Conservation (phyloP, 92 coral and sea anemone genomes). For the Porites divaricata region DNA sequence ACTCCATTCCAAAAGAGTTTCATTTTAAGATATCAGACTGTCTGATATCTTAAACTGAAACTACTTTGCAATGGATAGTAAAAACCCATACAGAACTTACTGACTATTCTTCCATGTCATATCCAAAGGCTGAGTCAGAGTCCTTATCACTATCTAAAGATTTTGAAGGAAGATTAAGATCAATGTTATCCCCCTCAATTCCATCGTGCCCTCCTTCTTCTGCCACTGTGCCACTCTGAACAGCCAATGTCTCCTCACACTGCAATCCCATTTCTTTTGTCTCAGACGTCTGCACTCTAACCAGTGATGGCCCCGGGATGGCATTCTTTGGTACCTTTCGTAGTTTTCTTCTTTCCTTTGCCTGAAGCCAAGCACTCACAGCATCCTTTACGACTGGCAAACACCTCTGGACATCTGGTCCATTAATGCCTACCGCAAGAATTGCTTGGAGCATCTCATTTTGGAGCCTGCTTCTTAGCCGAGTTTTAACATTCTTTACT, state of each 20-base stretch:
- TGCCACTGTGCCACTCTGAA: slow-evolving; percentile 17
- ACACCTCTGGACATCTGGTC: slow-evolving; percentile 62
- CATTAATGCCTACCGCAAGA: slow-evolving; percentile 40
- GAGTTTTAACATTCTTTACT: slow-evolving; percentile 31
- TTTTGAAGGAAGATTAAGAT: slow-evolving; percentile 1
- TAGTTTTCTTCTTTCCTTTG: slow-evolving; percentile 37
- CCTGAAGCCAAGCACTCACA: slow-evolving; percentile 42
- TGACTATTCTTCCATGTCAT: too few relatives aligned
- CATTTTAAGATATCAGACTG: too few relatives aligned
- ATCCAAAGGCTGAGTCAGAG: too few relatives aligned
- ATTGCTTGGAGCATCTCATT: slow-evolving; percentile 27
- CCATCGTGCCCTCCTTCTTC: slow-evolving; percentile 28
- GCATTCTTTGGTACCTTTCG: slow-evolving; percentile 42
- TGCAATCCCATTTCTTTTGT: slow-evolving; percentile 45
- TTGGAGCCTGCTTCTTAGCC: slow-evolving; percentile 22
- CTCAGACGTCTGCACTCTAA: not conserved
- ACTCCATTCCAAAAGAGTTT: too few relatives aligned
- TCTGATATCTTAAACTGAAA: too few relatives aligned
- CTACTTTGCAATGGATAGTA: too few relatives aligned
- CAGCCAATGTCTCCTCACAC: slow-evolving; percentile 30
- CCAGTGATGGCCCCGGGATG: slow-evolving; percentile 33
- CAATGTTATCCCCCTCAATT: not conserved
- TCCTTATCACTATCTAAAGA: slow-evolving; percentile 11
- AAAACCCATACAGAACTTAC: too few relatives aligned
- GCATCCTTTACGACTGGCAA: too few relatives aligned